A percentile compares a stretch with the other conserved stretches of the same genome.
These are phyloP conservation scores for Stegostoma tigrinum DNA, from an alignment of 2,113 vertebrate species.

Conservation along the genomic window DNA sequence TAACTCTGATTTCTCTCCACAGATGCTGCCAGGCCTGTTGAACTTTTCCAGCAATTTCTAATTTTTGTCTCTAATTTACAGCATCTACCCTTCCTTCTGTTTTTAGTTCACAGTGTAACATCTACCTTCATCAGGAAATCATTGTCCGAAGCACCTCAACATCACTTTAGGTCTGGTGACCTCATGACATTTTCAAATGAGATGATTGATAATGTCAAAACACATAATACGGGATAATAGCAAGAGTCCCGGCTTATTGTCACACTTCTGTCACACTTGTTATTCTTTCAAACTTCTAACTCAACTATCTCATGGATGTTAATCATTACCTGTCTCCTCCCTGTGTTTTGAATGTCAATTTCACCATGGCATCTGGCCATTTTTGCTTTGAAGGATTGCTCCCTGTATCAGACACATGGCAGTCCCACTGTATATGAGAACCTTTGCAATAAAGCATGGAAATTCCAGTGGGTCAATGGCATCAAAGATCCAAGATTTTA, in stretches of 20 bases:
- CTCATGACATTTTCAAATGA: neutral
- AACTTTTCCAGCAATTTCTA: too few relatives aligned
- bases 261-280: neutral
- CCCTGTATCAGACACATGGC: neutral
- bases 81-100: too few relatives aligned
- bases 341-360: neutral
- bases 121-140: too few relatives aligned
- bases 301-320: neutral
- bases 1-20: too few relatives aligned
- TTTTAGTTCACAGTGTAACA: too few relatives aligned
- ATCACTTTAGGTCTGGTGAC: neutral
- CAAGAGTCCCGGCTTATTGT: neutral
- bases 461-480: neutral
- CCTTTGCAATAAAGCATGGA: neutral
- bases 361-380: neutral
- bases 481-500: neutral
- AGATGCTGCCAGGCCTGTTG: too few relatives aligned
- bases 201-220: neutral
- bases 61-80: too few relatives aligned
- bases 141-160: too few relatives aligned
- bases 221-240: neutral
- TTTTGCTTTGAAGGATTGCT: neutral
- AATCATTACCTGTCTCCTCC: neutral
- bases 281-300: neutral
- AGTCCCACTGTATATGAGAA: neutral